phyloP scores from a whole-genome alignment of 2,797 vertebrate species.

The Crypturellus tataupa region DNA sequence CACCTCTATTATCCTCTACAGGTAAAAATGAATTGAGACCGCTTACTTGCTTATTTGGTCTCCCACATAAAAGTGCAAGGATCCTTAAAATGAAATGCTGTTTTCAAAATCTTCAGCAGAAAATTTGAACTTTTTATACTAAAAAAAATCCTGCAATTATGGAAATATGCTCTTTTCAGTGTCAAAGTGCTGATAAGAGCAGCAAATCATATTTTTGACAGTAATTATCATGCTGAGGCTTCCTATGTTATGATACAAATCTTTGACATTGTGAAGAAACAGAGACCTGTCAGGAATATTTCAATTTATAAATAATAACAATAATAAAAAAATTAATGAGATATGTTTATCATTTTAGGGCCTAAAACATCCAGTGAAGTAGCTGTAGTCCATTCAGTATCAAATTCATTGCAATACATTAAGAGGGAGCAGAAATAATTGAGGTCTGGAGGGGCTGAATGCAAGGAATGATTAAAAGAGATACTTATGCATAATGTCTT shows the following conservation, averaged over 20 bases:
- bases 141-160: conserved; percentile 4
- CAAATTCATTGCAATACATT: not conserved
- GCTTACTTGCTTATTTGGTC: not conserved
- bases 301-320: not conserved
- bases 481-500: conserved; percentile 33
- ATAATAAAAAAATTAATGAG: conserved; percentile 3
- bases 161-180: not conserved
- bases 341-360: not conserved
- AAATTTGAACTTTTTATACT: not conserved
- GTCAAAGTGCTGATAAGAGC: conserved; percentile 14
- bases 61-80: not conserved
- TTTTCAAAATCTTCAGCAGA: not conserved
- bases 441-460: conserved; percentile 59
- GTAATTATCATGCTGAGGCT: not conserved
- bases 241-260: not conserved
- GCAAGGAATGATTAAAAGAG: conserved; percentile 63
- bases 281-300: not conserved
- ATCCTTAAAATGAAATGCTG: not conserved
- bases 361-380: not conserved
- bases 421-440: conserved; percentile 63
- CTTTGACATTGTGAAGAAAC: not conserved
- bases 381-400: not conserved
- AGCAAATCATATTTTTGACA: conserved; percentile 13
- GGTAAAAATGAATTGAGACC: not conserved
- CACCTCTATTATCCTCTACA: not conserved